These are phyloP conservation scores for Anabas testudineus DNA, from an alignment of 2,797 vertebrate genomes.

Conservation along the genomic window DNA sequence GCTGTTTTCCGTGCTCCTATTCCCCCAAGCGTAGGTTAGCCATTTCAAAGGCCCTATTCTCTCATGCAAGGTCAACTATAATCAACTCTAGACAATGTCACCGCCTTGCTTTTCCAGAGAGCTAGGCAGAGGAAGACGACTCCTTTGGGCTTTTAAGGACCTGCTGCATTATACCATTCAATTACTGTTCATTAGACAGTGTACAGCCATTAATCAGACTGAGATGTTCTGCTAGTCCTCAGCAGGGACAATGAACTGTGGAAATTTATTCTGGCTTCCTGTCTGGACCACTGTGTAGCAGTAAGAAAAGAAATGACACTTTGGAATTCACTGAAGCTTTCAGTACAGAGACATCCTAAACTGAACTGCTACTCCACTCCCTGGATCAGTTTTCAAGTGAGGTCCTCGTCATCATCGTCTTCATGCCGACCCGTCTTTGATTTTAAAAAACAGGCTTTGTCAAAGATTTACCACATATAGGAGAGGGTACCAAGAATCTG, in stretches of 20 bases:
- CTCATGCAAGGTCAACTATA: conserved; percentile 85
- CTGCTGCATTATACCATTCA: conserved; percentile 84
- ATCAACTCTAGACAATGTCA: conserved; percentile 83
- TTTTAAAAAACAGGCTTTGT: conserved; percentile 72
- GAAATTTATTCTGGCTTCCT: conserved; percentile 76
- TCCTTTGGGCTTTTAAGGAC: conserved; percentile 81
- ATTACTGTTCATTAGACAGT: conserved; percentile 87
- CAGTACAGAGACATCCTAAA: conserved; percentile 39
- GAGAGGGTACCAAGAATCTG: conserved; percentile 76
- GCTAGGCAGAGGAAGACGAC: conserved; percentile 59
- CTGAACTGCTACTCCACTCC: conserved; percentile 43
- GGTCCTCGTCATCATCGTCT: conserved; percentile 55
- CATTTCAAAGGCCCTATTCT: conserved; percentile 79
- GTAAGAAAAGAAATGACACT: conserved; percentile 60
- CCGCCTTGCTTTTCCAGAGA: conserved; percentile 69
- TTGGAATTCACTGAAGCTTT: conserved; percentile 53
- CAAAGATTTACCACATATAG: conserved; percentile 78
- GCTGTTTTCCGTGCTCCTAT: conserved; percentile 76
- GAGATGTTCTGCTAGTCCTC: conserved; percentile 81
- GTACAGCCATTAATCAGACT: conserved; percentile 84
- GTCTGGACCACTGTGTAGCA: conserved; percentile 59
- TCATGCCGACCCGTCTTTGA: conserved; percentile 42
- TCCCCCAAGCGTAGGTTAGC: conserved; percentile 76
- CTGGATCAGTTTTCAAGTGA: conserved; percentile 53
- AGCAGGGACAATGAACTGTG: conserved; percentile 73